Base-by-base conservation (phyloP, 2,113 vertebrate species). In the Miniopterus natalensis region DNA sequence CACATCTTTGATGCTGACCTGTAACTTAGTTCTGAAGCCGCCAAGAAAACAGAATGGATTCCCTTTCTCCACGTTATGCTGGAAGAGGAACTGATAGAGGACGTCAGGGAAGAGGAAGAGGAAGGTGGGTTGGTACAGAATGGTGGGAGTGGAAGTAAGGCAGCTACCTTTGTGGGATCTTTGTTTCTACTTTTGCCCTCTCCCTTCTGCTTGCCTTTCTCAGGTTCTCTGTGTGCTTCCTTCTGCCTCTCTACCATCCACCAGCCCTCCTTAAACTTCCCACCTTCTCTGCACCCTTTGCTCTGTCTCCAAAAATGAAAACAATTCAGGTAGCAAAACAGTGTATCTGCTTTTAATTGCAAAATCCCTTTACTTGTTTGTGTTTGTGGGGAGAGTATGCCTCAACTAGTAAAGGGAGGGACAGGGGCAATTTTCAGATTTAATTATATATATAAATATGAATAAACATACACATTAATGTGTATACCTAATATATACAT, bases 121-220 rank as follows among this genome's bases (percentile, higher is more conserved):
- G 45, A 31, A 42, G 4, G 17, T n/a, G 10, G 12, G 14, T 81
- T 88, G 45, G 25, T 87, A 53, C 2, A 31, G 20, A 45, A 68
- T 59, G 15, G 20, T 71, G 6, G 66, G 84, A 12, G 75, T 55
- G 47, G 47, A 96, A 91, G 2, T 53, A 81, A 70, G 49, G 59
- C 88, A 95, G 74, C 96, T 96, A 55, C 36, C 18, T 70, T 92
- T 85, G 86, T 21, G 5, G 9, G 36, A 73, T 65, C 42, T 74
- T n/a, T 49, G 29, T 66, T 95, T 77, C 6, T 40, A 6, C 53
- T 31, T 90, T 73, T n/a, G 65, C 71, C 12, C 10, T 93, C 70
- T 78, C 45, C n/a, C 25, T 84, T 73, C 84, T 74, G 27, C 75
- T 90, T 42, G 21, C 63, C 40, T n/a, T 91, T 68, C 68, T 90